Evolutionary conservation across 35 echinoderm and acorn worm species (phyloP).

Genomic region (Eucidaris tribuloides): DNA sequence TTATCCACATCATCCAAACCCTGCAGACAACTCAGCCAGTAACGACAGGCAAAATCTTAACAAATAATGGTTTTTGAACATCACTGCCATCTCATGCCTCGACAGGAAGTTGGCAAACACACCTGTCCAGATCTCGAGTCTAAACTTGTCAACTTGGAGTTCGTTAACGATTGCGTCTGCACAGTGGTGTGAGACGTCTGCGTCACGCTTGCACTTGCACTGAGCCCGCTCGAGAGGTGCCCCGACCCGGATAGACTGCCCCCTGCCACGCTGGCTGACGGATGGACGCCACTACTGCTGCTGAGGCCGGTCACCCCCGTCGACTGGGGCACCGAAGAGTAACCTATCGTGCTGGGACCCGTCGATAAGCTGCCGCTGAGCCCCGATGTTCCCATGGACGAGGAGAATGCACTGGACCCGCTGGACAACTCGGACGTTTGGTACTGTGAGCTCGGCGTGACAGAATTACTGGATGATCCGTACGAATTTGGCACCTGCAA

Average conservation of each 20-base stretch:
- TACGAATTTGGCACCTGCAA: constrained; percentile 14
- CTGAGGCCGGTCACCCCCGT: neutral
- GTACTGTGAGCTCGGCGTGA: constrained; percentile 21
- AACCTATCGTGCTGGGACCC: constrained; percentile 20
- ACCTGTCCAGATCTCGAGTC: constrained; percentile 54
- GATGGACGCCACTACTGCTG: neutral
- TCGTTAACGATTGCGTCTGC: constrained; percentile 57
- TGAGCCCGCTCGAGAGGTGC: constrained; percentile 31
- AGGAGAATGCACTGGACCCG: constrained; percentile 22
- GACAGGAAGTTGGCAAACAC: neutral
- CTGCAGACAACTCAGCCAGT: too few species aligned
- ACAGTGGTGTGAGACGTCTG: constrained; percentile 72
- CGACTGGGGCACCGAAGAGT: constrained; percentile 30
- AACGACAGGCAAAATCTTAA: too few species aligned
- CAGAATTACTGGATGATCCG: constrained; percentile 25
- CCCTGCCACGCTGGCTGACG: neutral
- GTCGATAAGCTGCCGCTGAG: constrained; percentile 46
- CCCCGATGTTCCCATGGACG: constrained; percentile 19
- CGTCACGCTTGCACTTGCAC: constrained; percentile 52
- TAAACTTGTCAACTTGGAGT: constrained; percentile 59
- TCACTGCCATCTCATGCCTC: too few species aligned
- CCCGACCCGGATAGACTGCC: constrained; percentile 55
- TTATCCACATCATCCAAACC: too few species aligned
- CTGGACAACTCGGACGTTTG: neutral
- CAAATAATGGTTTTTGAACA: too few species aligned